Percentiles rank a stretch among this genome's conserved stretches.
Evolutionary conservation across 2,888 invertebrate genomes (phyloP).

Genomic region (Epinotia bilunana): DNA sequence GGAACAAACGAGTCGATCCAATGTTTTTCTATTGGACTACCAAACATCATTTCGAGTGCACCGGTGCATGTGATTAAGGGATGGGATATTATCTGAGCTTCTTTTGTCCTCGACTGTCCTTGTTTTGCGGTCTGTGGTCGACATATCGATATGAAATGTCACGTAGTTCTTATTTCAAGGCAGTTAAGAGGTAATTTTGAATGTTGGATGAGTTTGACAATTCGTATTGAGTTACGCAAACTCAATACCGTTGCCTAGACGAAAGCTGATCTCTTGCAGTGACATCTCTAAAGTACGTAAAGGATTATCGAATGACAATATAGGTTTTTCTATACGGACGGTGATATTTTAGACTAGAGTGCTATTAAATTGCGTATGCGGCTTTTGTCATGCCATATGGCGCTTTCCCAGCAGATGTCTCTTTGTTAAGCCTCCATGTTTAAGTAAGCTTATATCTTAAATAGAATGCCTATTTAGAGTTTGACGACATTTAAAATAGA

Average conservation of each 20-base stretch:
- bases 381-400: slow-evolving; percentile 80
- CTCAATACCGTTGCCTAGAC: slow-evolving; percentile 78
- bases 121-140: slow-evolving; percentile 79
- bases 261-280: slow-evolving; percentile 82
- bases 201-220: slow-evolving; percentile 55
- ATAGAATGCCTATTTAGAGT: slow-evolving; percentile 50
- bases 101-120: slow-evolving; percentile 75
- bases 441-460: slow-evolving; percentile 64
- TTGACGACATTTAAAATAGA: slow-evolving; percentile 53
- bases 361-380: slow-evolving; percentile 83
- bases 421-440: slow-evolving; percentile 67
- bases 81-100: slow-evolving; percentile 79
- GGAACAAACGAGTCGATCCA: slow-evolving; percentile 69
- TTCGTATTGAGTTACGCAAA: slow-evolving; percentile 83
- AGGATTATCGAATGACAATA: slow-evolving; percentile 84
- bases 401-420: slow-evolving; percentile 79
- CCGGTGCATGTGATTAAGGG: slow-evolving; percentile 84
- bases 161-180: slow-evolving; percentile 60
- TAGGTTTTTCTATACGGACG: slow-evolving; percentile 72
- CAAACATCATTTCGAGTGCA: slow-evolving; percentile 80
- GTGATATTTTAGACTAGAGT: slow-evolving; percentile 75
- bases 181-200: slow-evolving; percentile 56
- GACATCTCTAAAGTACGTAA: slow-evolving; percentile 81
- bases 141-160: slow-evolving; percentile 53
- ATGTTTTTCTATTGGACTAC: slow-evolving; percentile 69